Base-by-base conservation (phyloP, 2,888 invertebrate species). In the Spilarctia lutea region DNA sequence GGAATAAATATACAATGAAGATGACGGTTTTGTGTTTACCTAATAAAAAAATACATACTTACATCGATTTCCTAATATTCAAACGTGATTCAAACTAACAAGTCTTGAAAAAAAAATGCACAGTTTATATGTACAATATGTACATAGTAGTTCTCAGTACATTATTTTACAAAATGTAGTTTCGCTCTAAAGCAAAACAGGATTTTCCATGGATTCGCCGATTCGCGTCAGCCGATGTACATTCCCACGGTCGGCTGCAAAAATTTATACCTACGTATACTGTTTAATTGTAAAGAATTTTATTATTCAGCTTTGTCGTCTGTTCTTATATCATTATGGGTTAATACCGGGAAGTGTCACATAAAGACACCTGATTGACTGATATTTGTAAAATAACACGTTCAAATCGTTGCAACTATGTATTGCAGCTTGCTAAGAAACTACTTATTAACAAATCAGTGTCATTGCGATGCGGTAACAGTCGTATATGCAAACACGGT, bases 191-290 rank as follows among this genome's bases (percentile, higher is more conserved):
- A 76, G 77, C 78, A 71, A 86, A 89, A 89, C 89, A 85, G 86
- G 88, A 85, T 87, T 88, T 85, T 81, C 86, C 89, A 83, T 77
- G 84, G 85, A 87, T 88, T 88, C 85, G 82, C 77, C 69, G 81
- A 87, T 86, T 85, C 78, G 75, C 80, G 74, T 77, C 80, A 76
- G 76, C 73, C 76, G 76, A 76, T 74, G 74, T 66, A 68, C 76
- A 82, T 89, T 89, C 89, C 86, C 89, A 89, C 88, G 89, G 82
- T 81, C 75, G 68, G 77, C 69, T 35, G 65, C n/a, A 78, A 83
- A 84, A 82, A 69, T 72, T 65, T 68, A 65, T 63, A 78, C 71
- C 66, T 78, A 81, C 71, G 73, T 79, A 81, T 79, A 81, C 81
- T 71, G 76, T 87, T 85, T 87, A 88, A 88, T 87, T 88, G 87